Conservation (phyloP, 2,888 invertebrate species). For the Cryptus viduatorius region DNA sequence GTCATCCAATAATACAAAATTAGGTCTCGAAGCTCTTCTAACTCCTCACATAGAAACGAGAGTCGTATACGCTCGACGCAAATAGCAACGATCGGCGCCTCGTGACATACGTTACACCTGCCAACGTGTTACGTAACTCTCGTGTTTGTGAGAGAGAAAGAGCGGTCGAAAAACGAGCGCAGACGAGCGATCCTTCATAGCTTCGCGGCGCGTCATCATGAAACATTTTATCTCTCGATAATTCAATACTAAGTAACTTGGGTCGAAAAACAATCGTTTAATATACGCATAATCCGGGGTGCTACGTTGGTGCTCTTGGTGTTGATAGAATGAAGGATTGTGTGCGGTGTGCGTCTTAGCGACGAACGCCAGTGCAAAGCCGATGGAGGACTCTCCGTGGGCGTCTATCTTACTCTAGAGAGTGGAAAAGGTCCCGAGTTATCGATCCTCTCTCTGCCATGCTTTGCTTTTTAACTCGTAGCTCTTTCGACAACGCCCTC, state of each 20-base stretch:
- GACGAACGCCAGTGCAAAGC: background rate
- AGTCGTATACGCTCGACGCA: constrained; percentile 56
- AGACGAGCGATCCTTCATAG: background rate
- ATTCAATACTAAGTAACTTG: background rate
- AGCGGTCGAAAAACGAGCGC: background rate
- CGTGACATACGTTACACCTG: constrained; percentile 66
- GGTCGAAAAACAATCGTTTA: background rate
- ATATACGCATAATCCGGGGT: background rate
- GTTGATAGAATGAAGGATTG: background rate
- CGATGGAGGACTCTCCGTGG: constrained; percentile 10
- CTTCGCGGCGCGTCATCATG: background rate
- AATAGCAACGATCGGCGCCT: constrained; percentile 61
- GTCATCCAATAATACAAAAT: constrained; percentile 39
- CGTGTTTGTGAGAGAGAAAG: constrained; percentile 14
- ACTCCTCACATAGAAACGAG: background rate
- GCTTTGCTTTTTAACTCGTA: constrained; percentile 73
- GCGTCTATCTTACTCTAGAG: constrained; percentile 21
- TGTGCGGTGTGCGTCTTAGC: background rate
- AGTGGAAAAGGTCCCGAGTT: constrained; percentile 59
- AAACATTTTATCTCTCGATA: background rate
- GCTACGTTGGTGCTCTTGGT: background rate
- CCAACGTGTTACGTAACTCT: constrained; percentile 61
- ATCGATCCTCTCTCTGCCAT: constrained; percentile 55
- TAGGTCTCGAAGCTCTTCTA: constrained; percentile 29
- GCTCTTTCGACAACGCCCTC: constrained; percentile 69